Percentiles rank a stretch among this genome's conserved stretches.
These are phyloP conservation scores for Nannobrachium achirus DNA, from an alignment of 2,113 vertebrate genomes.

Conservation along the genomic window DNA sequence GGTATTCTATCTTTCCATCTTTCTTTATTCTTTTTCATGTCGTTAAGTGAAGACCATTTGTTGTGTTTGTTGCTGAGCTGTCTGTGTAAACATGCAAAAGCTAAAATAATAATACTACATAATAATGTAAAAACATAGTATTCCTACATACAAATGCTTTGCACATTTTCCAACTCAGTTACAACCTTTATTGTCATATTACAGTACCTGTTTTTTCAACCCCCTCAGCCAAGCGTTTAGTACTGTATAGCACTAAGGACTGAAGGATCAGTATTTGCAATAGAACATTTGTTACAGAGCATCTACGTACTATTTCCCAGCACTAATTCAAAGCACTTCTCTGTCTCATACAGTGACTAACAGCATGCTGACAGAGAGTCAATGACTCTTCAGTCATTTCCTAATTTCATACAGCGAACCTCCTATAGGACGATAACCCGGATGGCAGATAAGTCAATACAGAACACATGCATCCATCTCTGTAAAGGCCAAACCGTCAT, in stretches of 20 bases:
- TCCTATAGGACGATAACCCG: conserved; percentile 26
- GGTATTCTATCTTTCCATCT: no score
- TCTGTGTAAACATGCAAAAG: no score
- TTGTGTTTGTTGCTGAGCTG: no score
- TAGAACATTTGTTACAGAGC: not conserved
- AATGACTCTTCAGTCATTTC: conserved; percentile 31
- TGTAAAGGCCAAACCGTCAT: conserved; percentile 56
- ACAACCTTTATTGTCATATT: conserved; percentile 2
- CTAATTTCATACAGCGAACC: conserved; percentile 38
- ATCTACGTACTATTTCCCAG: not conserved
- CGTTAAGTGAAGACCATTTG: no score
- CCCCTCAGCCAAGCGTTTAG: not conserved
- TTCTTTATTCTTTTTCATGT: no score
- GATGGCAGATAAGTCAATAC: conserved; percentile 54
- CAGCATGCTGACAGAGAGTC: not conserved
- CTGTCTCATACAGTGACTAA: not conserved
- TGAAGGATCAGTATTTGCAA: not conserved
- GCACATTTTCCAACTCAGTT: not conserved
- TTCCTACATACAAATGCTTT: not conserved
- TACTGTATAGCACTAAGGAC: not conserved
- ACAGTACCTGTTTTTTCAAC: conserved; percentile 4
- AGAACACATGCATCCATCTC: conserved; percentile 47
- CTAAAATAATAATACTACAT: no score
- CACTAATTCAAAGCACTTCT: not conserved
- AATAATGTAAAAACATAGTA: conserved; percentile 18